Base-by-base conservation (phyloP, 2,113 vertebrate species). In the Oreocharis arfaki region DNA sequence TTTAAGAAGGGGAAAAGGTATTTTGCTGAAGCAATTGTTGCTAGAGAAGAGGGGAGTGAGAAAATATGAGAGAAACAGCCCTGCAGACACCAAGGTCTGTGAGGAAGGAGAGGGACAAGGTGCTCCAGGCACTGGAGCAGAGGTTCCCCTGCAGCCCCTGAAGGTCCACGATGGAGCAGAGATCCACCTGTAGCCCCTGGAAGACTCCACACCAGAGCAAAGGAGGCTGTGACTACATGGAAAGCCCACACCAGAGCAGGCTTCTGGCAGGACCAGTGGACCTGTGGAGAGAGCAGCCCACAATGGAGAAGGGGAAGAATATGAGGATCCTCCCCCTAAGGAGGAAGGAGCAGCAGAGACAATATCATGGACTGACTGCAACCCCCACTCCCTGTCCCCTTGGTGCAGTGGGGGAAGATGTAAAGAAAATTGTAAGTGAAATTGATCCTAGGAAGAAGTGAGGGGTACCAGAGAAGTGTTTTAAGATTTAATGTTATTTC, bases 381-480 rank as follows among this genome's bases (percentile, higher is more conserved):
- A 21, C 32, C 13, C 23, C 33, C 44, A 19, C 65, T 65, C 20
- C 9, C 57, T 50, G 42, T n/a, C 7, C 2, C 15, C 33, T 3
- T 0, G 0, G 11, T 16, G 30, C 67, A 64, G 9, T 5, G 12
- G 14, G 33, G 20, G 3, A 71, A 59, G 30, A 76, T 30, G 41
- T 8, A 76, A 15, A 41, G 52, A 52, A 91, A 52, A 50, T 2
- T 19, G 16, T 37, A 33, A 73, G 53, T 32, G 24, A 79, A 84
- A 50, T 2, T n/a, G 24, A 52, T 50, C 4, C 52, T 30, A 26
- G 17, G 20, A 64, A 65, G 33, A n/a, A 33, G 3, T 10, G 57
- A 77, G 7, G 33, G 13, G 9, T 6, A 0, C 8, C 1, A 0
- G 24, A 5, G 32, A 52, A 2, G 6, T 53, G 15, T 46, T 79